Evolutionary conservation across 2,888 invertebrate genomes (phyloP), one percentile per base, ranked within the genome.

Genomic region (Linnaemya vulpina): DNA sequence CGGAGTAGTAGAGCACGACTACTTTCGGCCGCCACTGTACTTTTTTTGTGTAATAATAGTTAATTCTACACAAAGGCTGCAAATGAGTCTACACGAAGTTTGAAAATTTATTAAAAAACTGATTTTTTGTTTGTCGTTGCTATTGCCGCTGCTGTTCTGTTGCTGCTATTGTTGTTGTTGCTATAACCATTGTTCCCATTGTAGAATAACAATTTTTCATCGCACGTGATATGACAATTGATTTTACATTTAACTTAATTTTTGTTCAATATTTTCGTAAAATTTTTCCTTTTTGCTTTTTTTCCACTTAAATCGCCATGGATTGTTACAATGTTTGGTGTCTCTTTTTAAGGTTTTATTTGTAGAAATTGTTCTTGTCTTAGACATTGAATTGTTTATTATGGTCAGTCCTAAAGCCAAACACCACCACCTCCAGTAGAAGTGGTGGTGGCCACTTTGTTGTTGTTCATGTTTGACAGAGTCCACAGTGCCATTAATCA

Each of bases 181-280:
- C 58, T 67, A 35, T 51, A 73, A 38, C 22, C 75, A 62, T 67
- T 86, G 80, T 83, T 82, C 63, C 58, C 77, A 84, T 78, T 85
- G 80, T 70, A 65, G 79, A 63, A 78, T 83, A 81, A 78, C 81
- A 84, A 83, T 86, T 84, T 77, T 86, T 82, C 82, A 86, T 76
- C 76, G 84, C 79, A 80, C 86, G 81, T 81, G 85, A 85, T 85
- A 85, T 85, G 85, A 85, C 85, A 85, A 85, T 85, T 85, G 85
- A 85, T 85, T 85, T 85, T 82, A 82, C 75, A 82, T 85, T 85
- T 82, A 85, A 82, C 85, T 85, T 79, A 85, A 85, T 85, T 85
- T 85, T 73, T 60, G 49, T 83, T 73, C 67, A 71, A 75, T 71
- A 62, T 67, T 71, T 62, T 53, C 58, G 30, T 53, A 58, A 17